Evolutionary conservation across 2,888 invertebrate species (phyloP).

Genomic region (Microchrysa polita): DNA sequence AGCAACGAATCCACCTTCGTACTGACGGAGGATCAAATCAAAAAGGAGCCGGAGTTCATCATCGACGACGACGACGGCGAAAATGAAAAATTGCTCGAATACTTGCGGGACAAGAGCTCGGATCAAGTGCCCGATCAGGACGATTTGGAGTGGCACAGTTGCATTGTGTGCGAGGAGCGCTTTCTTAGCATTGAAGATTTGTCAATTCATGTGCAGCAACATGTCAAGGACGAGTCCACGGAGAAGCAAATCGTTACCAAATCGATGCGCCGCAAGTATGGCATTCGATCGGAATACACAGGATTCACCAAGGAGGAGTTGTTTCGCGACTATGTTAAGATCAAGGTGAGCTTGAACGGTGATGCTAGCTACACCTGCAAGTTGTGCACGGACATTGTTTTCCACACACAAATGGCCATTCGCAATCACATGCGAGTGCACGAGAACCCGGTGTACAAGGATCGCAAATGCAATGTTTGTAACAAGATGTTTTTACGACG

Average conservation of each 20-base stretch:
- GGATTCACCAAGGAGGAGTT: slow-evolving; percentile 47
- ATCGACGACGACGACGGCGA: slow-evolving; percentile 46
- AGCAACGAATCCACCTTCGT: slow-evolving; percentile 40
- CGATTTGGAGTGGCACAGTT: slow-evolving; percentile 47
- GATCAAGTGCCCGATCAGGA: slow-evolving; percentile 23
- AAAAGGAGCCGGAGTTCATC: slow-evolving; percentile 49
- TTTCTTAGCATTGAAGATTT: slow-evolving; percentile 45
- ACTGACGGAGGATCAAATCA: slow-evolving; percentile 45
- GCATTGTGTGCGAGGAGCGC: slow-evolving; percentile 48
- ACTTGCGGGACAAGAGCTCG: slow-evolving; percentile 36
- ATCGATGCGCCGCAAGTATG: slow-evolving; percentile 19
- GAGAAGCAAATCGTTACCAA: not conserved
- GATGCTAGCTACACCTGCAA: slow-evolving; percentile 47
- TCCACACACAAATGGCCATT: slow-evolving; percentile 43
- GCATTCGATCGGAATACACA: slow-evolving; percentile 43
- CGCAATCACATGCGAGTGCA: slow-evolving; percentile 49
- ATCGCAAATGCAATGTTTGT: slow-evolving; percentile 45
- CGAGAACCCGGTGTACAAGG: slow-evolving; percentile 48
- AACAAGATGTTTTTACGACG: slow-evolving; percentile 45
- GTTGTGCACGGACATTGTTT: slow-evolving; percentile 42
- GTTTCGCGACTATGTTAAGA: slow-evolving; percentile 46
- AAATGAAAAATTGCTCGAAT: slow-evolving; percentile 39
- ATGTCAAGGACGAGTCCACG: slow-evolving; percentile 43
- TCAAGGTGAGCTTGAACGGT: slow-evolving; percentile 44
- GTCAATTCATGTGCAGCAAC: slow-evolving; percentile 44